These are phyloP conservation scores for Agrotis puta DNA, from an alignment of 2,888 invertebrate genomes.

Conservation along the genomic window DNA sequence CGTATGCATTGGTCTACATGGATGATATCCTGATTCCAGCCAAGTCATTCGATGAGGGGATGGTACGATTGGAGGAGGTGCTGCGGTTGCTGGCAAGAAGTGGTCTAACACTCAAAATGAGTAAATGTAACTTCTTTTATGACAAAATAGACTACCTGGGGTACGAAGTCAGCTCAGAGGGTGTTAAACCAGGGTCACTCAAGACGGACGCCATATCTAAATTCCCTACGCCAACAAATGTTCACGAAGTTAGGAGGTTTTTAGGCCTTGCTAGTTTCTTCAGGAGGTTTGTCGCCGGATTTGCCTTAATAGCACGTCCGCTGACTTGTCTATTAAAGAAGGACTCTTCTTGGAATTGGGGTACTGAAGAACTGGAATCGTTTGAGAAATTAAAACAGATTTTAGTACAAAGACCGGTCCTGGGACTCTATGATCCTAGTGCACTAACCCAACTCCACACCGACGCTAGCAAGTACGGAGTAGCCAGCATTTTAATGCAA, in stretches of 20 bases:
- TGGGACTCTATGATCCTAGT: too few species aligned
- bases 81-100: too few species aligned
- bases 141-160: conserved; percentile 23
- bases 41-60: too few species aligned
- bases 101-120: conserved; percentile 21
- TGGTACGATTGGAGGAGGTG: too few species aligned
- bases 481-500: conserved; percentile 1
- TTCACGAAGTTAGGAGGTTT: conserved; percentile 28
- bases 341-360: too few species aligned
- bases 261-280: conserved; percentile 21
- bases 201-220: conserved; percentile 15
- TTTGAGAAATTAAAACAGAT: too few species aligned
- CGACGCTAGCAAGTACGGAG: conserved; percentile 14
- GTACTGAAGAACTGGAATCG: too few species aligned
- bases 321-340: neutral
- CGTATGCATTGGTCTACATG: too few species aligned
- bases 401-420: too few species aligned
- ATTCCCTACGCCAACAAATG: conserved; percentile 8
- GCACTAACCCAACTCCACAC: conserved; percentile 8
- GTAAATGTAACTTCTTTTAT: conserved; percentile 24
- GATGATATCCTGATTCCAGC: too few species aligned
- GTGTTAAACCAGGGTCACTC: conserved; percentile 14
- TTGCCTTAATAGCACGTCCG: conserved; percentile 6
- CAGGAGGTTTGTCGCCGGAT: conserved; percentile 12
- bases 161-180: conserved; percentile 16